Evolutionary conservation across 1,140 invertebrate genomes (phyloP).

Genomic region (Danaus melanippus): DNA sequence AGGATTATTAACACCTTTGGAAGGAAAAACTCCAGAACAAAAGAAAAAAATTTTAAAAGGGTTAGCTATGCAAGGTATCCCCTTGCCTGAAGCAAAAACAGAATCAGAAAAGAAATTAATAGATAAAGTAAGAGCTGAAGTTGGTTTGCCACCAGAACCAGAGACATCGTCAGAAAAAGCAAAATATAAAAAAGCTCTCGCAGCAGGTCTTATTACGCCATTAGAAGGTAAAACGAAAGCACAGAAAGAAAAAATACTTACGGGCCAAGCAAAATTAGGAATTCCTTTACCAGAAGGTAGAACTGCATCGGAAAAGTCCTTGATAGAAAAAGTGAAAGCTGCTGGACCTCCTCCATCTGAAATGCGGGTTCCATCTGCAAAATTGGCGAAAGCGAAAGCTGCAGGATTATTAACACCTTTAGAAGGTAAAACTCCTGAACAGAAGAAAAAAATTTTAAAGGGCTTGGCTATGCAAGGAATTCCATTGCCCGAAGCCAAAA

Average conservation of each 20-base stretch:
- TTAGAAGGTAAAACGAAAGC: slow-evolving; percentile 25
- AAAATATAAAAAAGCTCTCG: too few species aligned
- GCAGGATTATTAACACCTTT: slow-evolving; percentile 36
- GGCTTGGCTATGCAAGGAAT: slow-evolving; percentile 26
- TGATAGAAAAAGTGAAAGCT: too few species aligned
- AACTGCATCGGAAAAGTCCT: too few species aligned
- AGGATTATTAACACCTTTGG: slow-evolving; percentile 22
- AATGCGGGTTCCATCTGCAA: too few species aligned
- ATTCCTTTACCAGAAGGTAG: too few species aligned
- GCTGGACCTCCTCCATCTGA: background rate
- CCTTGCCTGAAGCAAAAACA: slow-evolving; percentile 14
- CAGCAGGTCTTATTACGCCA: slow-evolving; percentile 21
- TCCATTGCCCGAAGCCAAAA: slow-evolving; percentile 26
- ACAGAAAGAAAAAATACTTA: too few species aligned
- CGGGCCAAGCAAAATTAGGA: too few species aligned
- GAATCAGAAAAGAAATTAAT: too few species aligned
- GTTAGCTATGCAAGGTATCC: slow-evolving; percentile 26
- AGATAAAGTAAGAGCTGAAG: slow-evolving; percentile 17
- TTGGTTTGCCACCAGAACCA: slow-evolving; percentile 14
- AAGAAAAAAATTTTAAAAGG: slow-evolving; percentile 7
- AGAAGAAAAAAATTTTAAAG: slow-evolving; percentile 42
- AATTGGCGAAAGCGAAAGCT: slow-evolving; percentile 15
- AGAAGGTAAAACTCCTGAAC: slow-evolving; percentile 27
- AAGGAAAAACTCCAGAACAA: slow-evolving; percentile 23
- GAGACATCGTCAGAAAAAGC: too few species aligned